Evolutionary conservation across 2,888 invertebrate genomes (phyloP).

Genomic region (Pteria penguin): DNA sequence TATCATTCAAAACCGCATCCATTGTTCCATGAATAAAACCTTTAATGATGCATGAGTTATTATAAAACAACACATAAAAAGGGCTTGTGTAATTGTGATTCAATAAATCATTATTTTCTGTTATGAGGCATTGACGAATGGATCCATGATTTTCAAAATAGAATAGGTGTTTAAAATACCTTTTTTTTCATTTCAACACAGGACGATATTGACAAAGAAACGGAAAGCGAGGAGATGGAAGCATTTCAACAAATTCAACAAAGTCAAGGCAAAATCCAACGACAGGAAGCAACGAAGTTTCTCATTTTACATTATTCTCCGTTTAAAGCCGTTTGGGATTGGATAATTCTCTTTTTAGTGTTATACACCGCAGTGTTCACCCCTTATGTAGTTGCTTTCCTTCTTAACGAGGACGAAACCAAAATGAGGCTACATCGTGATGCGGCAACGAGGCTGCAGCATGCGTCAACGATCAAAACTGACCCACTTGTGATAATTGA

Average conservation of each 20-base stretch:
- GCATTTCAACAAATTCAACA: constrained; percentile 11
- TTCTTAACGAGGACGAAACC: constrained; percentile 77
- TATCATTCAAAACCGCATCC: too few relatives aligned
- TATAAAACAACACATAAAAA: too few relatives aligned
- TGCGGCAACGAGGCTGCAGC: constrained; percentile 69
- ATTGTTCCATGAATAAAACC: too few relatives aligned
- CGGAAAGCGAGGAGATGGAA: constrained; percentile 18
- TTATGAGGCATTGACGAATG: too few relatives aligned
- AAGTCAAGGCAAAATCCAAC: constrained; percentile 19
- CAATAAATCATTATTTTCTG: too few relatives aligned
- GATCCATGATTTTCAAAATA: too few relatives aligned
- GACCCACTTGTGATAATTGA: constrained; percentile 80
- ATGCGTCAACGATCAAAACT: constrained; percentile 74
- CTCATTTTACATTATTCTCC: constrained; percentile 80
- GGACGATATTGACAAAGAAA: constrained; percentile 11
- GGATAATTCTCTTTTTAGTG: constrained; percentile 79
- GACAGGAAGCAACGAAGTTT: constrained; percentile 70
- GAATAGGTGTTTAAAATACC: too few relatives aligned
- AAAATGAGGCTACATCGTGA: constrained; percentile 74
- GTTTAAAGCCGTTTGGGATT: constrained; percentile 80
- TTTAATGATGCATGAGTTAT: too few relatives aligned
- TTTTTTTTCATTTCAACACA: too few relatives aligned
- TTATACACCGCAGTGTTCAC: constrained; percentile 80
- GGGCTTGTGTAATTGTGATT: too few relatives aligned
- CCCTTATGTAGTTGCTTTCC: constrained; percentile 78